Conservation (phyloP, 2,797 vertebrate genomes). For the Esox lucius region DNA sequence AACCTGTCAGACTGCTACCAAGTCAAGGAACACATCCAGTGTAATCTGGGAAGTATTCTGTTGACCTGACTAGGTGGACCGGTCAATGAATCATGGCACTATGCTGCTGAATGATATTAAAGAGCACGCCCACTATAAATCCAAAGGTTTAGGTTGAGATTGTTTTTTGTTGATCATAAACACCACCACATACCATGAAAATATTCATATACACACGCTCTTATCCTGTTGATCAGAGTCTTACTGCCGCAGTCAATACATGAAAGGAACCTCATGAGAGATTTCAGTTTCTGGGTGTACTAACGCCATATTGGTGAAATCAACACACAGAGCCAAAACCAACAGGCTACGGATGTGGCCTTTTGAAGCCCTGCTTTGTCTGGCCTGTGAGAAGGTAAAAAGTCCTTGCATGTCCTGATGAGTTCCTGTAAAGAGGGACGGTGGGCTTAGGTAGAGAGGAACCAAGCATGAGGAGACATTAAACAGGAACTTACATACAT, state of each 20-base stretch:
- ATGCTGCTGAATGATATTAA: conserved; percentile 29
- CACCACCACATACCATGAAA: neutral
- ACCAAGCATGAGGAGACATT: neutral
- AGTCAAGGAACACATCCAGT: conserved; percentile 20
- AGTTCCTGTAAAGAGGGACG: conserved; percentile 24
- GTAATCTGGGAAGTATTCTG: conserved; percentile 19
- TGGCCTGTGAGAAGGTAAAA: neutral
- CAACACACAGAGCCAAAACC: conserved; percentile 9
- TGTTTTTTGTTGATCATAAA: neutral
- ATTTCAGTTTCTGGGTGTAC: neutral
- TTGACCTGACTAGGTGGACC: neutral
- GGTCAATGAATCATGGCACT: conserved; percentile 13
- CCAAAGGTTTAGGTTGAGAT: neutral
- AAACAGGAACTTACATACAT: conserved; percentile 39
- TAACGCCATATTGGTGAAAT: neutral
- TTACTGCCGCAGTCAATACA: neutral
- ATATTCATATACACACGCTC: conserved; percentile 14
- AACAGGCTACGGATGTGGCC: conserved; percentile 12
- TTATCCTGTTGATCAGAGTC: neutral
- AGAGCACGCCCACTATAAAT: conserved; percentile 19
- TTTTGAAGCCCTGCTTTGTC: conserved; percentile 5
- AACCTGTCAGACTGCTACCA: conserved; percentile 8
- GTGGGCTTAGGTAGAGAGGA: neutral
- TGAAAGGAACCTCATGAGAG: neutral
- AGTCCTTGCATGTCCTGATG: neutral